Conservation (phyloP, 2,113 vertebrate species). For the Microcebus ravelobensis region DNA sequence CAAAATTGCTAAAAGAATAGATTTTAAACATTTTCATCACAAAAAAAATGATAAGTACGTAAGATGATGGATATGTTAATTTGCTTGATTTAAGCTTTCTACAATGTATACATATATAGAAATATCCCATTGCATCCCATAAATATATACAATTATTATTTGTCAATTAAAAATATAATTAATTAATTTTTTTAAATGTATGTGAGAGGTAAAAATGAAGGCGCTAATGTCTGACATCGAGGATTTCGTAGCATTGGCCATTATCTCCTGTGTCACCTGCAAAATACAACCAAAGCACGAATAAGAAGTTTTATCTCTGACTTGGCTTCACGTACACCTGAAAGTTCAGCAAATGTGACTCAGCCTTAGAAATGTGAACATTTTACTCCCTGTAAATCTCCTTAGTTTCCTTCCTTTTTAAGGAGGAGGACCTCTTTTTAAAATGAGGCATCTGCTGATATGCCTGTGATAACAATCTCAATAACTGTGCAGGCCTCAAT, state of each 20-base stretch:
- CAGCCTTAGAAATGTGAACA: background rate
- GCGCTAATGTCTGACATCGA: background rate
- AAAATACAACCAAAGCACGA: background rate
- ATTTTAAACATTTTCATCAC: background rate
- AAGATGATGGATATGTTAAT: background rate
- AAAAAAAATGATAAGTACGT: background rate
- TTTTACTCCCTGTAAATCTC: background rate
- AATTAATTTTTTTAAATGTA: background rate
- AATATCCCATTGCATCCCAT: background rate
- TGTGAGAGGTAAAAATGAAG: background rate
- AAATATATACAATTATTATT: background rate
- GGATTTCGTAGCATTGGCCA: background rate
- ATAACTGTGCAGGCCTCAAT: background rate
- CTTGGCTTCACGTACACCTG: background rate
- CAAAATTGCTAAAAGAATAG: background rate
- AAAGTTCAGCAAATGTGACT: conserved; percentile 11
- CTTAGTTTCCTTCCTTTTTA: background rate
- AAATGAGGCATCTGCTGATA: conserved; percentile 1
- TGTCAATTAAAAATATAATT: background rate
- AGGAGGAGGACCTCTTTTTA: background rate
- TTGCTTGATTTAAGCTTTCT: background rate
- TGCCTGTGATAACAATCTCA: background rate
- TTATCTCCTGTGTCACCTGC: background rate
- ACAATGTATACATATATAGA: background rate
- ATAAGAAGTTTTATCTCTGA: background rate